Conservation (phyloP, 2,888 invertebrate species). For the Phyto melanocephala region DNA sequence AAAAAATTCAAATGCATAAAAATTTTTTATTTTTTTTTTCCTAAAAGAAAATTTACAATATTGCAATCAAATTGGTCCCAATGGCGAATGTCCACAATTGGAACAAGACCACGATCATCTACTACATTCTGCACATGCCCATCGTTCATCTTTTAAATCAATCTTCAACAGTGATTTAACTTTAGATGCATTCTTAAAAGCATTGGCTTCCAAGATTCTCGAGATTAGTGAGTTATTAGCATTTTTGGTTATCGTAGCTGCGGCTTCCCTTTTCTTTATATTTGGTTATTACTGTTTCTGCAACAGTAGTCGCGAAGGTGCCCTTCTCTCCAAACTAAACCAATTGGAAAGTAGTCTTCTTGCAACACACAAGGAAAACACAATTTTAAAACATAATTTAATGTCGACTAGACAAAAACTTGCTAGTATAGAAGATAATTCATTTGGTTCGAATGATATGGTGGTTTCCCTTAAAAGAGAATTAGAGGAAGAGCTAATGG, state of each 20-base stretch:
- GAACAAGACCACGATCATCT: background rate
- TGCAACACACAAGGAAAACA: conserved; percentile 83
- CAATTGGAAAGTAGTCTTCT: conserved; percentile 83
- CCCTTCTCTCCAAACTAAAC: conserved; percentile 85
- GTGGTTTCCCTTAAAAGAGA: conserved; percentile 84
- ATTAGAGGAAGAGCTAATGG: conserved; percentile 80
- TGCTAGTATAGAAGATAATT: conserved; percentile 84
- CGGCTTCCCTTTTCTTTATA: conserved; percentile 86
- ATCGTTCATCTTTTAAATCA: background rate
- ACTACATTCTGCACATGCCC: conserved; percentile 38
- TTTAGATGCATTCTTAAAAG: conserved; percentile 70
- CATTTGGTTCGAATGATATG: conserved; percentile 86
- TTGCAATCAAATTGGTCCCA: conserved; percentile 70
- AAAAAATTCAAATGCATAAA: no score
- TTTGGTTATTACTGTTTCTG: conserved; percentile 89
- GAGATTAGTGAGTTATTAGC: conserved; percentile 80
- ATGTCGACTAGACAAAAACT: conserved; percentile 81
- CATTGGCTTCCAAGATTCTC: conserved; percentile 70
- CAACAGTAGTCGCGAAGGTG: conserved; percentile 85
- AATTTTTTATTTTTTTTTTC: no score
- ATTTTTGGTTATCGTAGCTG: conserved; percentile 84
- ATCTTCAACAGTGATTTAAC: conserved; percentile 55
- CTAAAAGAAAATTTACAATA: conserved; percentile 63
- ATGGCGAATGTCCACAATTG: conserved; percentile 65
- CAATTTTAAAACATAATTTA: conserved; percentile 83